Evolutionary conservation across 2,797 vertebrate genomes (phyloP), one percentile per base, ranked within the genome.

Genomic region (Sebastiscus albofasciatus): DNA sequence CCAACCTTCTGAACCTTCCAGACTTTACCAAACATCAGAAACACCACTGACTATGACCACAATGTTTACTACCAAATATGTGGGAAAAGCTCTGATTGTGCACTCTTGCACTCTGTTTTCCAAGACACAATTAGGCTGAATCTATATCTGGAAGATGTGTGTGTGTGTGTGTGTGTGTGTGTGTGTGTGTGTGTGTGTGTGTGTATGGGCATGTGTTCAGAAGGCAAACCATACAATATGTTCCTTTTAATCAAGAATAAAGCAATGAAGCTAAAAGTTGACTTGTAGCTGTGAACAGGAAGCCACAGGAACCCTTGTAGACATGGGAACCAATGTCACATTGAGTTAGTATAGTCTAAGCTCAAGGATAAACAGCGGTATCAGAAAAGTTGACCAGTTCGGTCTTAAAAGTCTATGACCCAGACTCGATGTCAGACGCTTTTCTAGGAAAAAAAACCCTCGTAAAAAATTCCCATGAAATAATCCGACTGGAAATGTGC

Each of bases 271-370:
- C 54, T 60, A 33, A 54, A 79, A 49, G 65, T 24, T 68, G 62
- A 73, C 72, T 66, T 64, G 6, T 59, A 33, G 72, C 79, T 60
- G 49, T 72, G 34, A 70, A 81, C 70, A 76, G 59, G 29, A 68
- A 42, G 64, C 61, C 52, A 54, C 20, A 0, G 18, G 42, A 77
- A 72, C 73, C 52, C n/a, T 52, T 66, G 70, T 54, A 84, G 85
- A 89, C 93, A 90, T 92, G 92, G 88, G 90, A 93, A 91, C 90
- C 92, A 91, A 92, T 90, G 93, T 83, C 91, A 93, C 62, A 18
- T 61, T 60, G 54, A 86, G 72, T 87, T 83, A 90, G 90, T 90
- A 83, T 93, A 84, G 93, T 93, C 93, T 94, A 90, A 87, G 80
- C 91, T 91, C 80, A 82, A 88, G 85, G 92, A 92, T 87, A 91